These are phyloP conservation scores for Psococerastis gibbosa DNA, from an alignment of 2,888 invertebrate species.

Conservation along the genomic window DNA sequence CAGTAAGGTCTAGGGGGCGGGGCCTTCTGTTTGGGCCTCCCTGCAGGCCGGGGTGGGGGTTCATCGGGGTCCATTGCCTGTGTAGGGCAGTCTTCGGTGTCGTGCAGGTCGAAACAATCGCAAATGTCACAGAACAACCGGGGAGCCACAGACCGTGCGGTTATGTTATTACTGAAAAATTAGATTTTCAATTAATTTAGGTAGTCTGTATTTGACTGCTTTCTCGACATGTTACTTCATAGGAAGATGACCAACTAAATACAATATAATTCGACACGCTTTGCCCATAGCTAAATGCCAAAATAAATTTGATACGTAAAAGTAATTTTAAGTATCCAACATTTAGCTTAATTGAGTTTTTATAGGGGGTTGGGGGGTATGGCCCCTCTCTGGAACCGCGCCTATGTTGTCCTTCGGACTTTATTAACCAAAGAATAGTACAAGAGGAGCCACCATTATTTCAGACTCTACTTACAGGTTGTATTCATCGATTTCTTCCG, in stretches of 20 bases:
- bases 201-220: too few relatives aligned
- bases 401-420: too few relatives aligned
- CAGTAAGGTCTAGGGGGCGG: slow-evolving; percentile 55
- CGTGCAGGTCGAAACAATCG: slow-evolving; percentile 88
- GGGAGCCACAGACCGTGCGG: slow-evolving; percentile 33
- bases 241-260: too few relatives aligned
- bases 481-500: slow-evolving; percentile 29
- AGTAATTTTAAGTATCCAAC: slow-evolving; percentile 31
- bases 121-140: slow-evolving; percentile 95
- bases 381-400: too few relatives aligned
- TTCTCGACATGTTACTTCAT: too few relatives aligned
- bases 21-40: slow-evolving; percentile 21
- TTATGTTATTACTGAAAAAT: slow-evolving; percentile 15
- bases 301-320: slow-evolving; percentile 24
- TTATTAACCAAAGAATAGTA: too few relatives aligned
- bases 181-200: too few relatives aligned
- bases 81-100: slow-evolving; percentile 90
- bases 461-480: slow-evolving; percentile 26
- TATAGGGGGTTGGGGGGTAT: too few relatives aligned
- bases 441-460: too few relatives aligned
- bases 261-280: too few relatives aligned
- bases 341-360: too few relatives aligned
- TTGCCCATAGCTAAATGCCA: too few relatives aligned
- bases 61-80: slow-evolving; percentile 41
- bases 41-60: slow-evolving; percentile 25